Evolutionary conservation across 2,113 vertebrate genomes (phyloP).

Genomic region (Mus pahari): DNA sequence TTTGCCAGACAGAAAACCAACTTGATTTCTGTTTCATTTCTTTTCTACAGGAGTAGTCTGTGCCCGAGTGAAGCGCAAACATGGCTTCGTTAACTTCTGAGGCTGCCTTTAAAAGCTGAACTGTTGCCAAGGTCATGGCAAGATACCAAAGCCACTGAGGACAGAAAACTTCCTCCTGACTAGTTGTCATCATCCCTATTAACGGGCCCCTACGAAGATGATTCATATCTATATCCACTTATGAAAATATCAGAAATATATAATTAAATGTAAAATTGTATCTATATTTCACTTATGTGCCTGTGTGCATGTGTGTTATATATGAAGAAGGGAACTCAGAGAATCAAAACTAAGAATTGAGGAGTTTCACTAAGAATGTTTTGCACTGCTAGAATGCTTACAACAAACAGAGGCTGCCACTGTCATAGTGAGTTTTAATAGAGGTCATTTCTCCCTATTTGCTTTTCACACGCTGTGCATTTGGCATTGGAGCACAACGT

Average conservation of each 20-base stretch:
- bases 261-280: not conserved
- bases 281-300: not conserved
- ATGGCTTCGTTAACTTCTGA: not conserved
- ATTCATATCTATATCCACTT: not conserved
- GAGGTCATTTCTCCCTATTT: not conserved
- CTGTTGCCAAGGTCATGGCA: not conserved
- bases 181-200: not conserved
- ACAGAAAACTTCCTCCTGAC: not conserved
- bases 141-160: not conserved
- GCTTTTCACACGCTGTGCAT: not conserved
- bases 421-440: slow-evolving; percentile 3
- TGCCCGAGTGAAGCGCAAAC: not conserved
- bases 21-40: slow-evolving; percentile 48
- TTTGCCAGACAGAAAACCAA: slow-evolving; percentile 2
- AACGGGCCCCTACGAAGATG: not conserved
- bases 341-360: slow-evolving; percentile 27
- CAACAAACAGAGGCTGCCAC: not conserved
- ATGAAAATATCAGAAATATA: slow-evolving; percentile 9
- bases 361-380: slow-evolving; percentile 6
- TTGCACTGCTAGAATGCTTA: slow-evolving; percentile 29
- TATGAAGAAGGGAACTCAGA: not conserved
- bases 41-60: not conserved
- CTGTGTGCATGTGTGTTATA: not conserved
- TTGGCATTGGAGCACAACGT: not conserved
- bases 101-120: slow-evolving; percentile 6